Base-by-base conservation (phyloP, 2,888 invertebrate species). In the Caenorhabditis sp. region DNA sequence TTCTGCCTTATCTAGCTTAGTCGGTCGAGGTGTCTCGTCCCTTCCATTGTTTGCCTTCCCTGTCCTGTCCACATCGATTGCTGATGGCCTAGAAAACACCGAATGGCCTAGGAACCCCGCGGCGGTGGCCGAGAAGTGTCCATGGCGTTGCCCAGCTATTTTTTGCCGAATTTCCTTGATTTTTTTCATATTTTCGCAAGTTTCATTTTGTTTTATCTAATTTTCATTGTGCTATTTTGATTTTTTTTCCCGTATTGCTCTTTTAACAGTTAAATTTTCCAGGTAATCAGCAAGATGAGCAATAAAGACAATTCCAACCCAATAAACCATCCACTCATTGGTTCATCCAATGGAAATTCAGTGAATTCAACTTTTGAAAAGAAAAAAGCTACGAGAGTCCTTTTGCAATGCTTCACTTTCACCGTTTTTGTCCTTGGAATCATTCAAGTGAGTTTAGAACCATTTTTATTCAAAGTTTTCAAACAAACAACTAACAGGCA, bases 31-130 rank as follows among this genome's bases (percentile, higher is more conserved):
- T n/a, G n/a, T n/a, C n/a, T n/a, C n/a, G n/a, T n/a, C n/a, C 24
- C 8, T 51, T 24, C n/a, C 55, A 15, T 28, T 28, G 1, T 47
- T 47, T 47, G 47, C 18, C 18, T 47, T 2, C 20, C 3, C 47
- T 15, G 13, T 13, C 9, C 40, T 5, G 47, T 2, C 18, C 24
- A 13, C 56, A 56, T 56, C 11, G 56, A 56, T 56, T 35, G 56
- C 6, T 8, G 56, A 18, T 56, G 56, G 32, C 56, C 56, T 32
- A 56, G 56, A 55, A 55, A 55, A 24, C 28, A 1, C 51, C 51
- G 22, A 8, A 1, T 51, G 51, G 51, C 51, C 51, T 22, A 51
- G 51, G 18, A 28, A 28, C 32, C 18, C 3, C 56, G 3, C 6
- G n/a, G n/a, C n/a, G n/a, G 18, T 47, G 47, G 47, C 47, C 47